Percentiles rank a stretch among this genome's conserved stretches.
phyloP scores from a whole-genome alignment of 2,113 vertebrate species.

The Hemibagrus wyckioides region DNA sequence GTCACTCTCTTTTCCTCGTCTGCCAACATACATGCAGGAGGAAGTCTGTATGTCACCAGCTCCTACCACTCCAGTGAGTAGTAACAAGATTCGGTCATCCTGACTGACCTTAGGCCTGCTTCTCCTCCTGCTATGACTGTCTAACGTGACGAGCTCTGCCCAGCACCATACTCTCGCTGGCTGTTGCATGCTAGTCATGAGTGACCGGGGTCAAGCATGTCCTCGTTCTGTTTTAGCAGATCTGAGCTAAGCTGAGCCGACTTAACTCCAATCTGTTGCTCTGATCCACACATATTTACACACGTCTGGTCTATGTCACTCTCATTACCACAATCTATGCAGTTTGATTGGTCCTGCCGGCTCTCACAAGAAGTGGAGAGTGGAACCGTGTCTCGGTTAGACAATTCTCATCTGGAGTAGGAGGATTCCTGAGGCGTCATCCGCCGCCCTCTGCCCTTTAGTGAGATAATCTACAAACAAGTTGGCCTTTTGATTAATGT shows the following conservation, averaged over 20 bases:
- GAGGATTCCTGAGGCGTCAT: slow-evolving; percentile 42
- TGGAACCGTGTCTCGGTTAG: slow-evolving; percentile 11
- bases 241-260: background rate
- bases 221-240: slow-evolving; percentile 39
- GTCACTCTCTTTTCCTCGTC: slow-evolving; percentile 38
- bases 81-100: slow-evolving; percentile 41
- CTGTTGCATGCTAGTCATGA: slow-evolving; percentile 13
- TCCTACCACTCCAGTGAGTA: slow-evolving; percentile 35
- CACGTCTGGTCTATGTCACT: slow-evolving; percentile 68
- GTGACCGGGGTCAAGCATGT: slow-evolving; percentile 33
- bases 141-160: slow-evolving; percentile 43
- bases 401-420: slow-evolving; percentile 38
- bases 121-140: slow-evolving; percentile 51
- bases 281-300: background rate
- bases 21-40: background rate
- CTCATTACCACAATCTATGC: slow-evolving; percentile 66
- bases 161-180: background rate
- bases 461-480: slow-evolving; percentile 52
- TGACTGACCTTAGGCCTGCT: slow-evolving; percentile 39
- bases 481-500: slow-evolving; percentile 56
- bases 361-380: background rate
- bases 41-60: slow-evolving; percentile 18
- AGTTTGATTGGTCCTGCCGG: background rate
- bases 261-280: background rate
- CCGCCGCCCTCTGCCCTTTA: slow-evolving; percentile 43